Evolutionary conservation across 2,113 vertebrate species (phyloP).

Genomic region (Acrocephalus arundinaceus): DNA sequence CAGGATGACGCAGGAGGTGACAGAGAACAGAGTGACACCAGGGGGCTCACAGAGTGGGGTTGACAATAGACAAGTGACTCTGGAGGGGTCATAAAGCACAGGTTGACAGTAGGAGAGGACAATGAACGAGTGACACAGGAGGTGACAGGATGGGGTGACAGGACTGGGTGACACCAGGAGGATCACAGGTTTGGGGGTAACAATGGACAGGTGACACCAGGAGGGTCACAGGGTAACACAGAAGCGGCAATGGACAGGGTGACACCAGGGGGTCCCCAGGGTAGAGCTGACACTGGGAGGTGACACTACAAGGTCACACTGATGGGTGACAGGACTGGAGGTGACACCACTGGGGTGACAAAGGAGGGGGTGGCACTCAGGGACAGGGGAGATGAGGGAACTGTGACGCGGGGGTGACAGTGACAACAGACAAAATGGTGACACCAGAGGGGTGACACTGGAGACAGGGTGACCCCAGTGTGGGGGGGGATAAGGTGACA

Average conservation of each 20-base stretch:
- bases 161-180: neutral
- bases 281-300: neutral
- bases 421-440: too few species aligned
- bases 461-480: too few species aligned
- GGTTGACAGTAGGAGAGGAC: neutral
- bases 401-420: neutral
- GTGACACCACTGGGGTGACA: neutral
- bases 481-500: neutral
- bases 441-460: too few species aligned
- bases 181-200: neutral
- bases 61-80: too few species aligned
- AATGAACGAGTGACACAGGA: neutral
- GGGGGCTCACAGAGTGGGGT: too few species aligned
- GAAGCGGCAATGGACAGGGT: neutral
- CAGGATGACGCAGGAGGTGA: too few species aligned
- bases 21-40: neutral
- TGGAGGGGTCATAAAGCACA: too few species aligned
- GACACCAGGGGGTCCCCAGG: neutral
- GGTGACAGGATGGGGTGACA: neutral
- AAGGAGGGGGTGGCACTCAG: neutral
- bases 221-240: neutral
- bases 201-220: neutral
- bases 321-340: too few species aligned
- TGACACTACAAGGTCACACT: neutral
- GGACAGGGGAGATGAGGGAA: neutral